Evolutionary conservation across 2,888 invertebrate species (phyloP), one percentile per base, ranked within the genome.

Genomic region (Syritta pipiens): DNA sequence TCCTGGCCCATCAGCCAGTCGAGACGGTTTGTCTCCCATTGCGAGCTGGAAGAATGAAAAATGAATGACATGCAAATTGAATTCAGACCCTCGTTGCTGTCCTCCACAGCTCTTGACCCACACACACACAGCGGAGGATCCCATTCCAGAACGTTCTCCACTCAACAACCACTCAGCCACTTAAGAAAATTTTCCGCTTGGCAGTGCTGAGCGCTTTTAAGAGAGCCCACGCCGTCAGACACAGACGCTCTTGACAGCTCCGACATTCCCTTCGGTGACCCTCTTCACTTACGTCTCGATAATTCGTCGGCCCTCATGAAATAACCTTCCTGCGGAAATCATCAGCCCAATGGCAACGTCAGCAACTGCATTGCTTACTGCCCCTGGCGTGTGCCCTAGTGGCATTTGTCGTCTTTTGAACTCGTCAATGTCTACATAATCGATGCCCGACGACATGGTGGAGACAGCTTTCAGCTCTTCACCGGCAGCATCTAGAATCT

Each of bases 401-500:
- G 91, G 90, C 51, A 98, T 92, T 3, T 92, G 92, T 5, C 93
- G 91, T 35, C 89, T 90, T 86, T 92, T 92, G 51, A 96, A 90
- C 85, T 93, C 95, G 0, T 89, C 88, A 0, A 94, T 82, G 84
- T 97, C 95, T 37, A 97, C 91, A 84, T 95, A 95, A 86, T 98
- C 96, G 75, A 93, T 92, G 7, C 97, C 97, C 1, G 96, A 96
- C 0, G 97, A 95, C 93, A 95, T 94, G 0, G 96, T 93, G 0
- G 93, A 92, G 0, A 97, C 91, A 0, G 93, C 93, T 88, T 94
- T 94, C 62, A 97, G 85, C 57, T 91, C 90, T 0, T 92, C 89
- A 1, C 95, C 89, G 3, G 88, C 88, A 7, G 86, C 86, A 82
- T 88, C 85, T 22, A 89, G 76, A 32, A 88, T 85, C 37, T 83